A percentile compares a stretch with the other conserved stretches of the same genome.
Conservation (phyloP, 2,888 invertebrate species). For the Caenorhabditis uteleia region DNA sequence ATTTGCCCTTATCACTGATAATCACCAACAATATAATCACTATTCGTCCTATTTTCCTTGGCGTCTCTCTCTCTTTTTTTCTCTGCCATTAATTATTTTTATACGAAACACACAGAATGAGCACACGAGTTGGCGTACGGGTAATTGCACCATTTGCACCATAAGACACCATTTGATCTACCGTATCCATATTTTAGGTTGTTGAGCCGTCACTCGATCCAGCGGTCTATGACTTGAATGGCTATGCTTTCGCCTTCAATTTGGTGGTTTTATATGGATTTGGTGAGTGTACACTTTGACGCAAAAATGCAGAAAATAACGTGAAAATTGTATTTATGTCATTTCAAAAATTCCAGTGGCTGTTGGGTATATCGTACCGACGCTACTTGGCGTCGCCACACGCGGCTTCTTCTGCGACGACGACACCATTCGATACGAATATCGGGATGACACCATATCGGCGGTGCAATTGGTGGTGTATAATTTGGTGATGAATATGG, state of each 20-base stretch:
- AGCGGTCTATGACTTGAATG: conserved; percentile 30
- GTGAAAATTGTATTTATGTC: no score
- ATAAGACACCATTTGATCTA: no score
- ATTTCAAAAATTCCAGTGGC: conserved; percentile 30
- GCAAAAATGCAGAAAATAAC: no score
- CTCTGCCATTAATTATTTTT: no score
- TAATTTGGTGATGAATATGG: conserved; percentile 28
- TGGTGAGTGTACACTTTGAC: conserved; percentile 25
- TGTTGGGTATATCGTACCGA: conserved; percentile 37
- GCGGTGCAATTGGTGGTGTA: conserved; percentile 30
- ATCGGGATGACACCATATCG: conserved; percentile 36
- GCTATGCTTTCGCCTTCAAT: conserved; percentile 37
- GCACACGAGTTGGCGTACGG: no score
- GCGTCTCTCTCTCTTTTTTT: no score
- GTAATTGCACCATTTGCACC: no score
- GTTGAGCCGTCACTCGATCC: conserved; percentile 40
- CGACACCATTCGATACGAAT: conserved; percentile 48
- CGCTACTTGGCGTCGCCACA: conserved; percentile 33
- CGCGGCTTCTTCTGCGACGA: conserved; percentile 58
- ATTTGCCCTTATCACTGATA: no score
- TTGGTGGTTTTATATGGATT: conserved; percentile 48
- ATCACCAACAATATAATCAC: no score
- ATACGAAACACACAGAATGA: no score
- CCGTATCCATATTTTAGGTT: conserved; percentile 40
- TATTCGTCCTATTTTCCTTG: no score